Evolutionary conservation across 2,888 invertebrate genomes (phyloP).

Genomic region (Microctonus hyperodae): DNA sequence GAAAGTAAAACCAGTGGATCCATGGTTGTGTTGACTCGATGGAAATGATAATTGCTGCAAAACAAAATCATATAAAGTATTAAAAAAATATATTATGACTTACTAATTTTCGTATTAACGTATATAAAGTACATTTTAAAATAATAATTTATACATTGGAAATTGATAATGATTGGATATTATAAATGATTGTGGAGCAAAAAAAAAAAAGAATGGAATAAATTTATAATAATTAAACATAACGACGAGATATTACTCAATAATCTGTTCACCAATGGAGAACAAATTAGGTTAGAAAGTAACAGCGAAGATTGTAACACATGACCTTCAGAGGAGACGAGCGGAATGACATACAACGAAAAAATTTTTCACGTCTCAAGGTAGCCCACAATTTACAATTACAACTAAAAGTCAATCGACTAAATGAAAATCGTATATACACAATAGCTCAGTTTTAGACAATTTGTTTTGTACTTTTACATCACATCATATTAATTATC

Average conservation of each 20-base stretch:
- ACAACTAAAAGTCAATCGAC: background rate
- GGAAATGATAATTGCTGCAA: conserved; percentile 81
- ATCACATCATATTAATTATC: background rate
- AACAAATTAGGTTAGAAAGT: conserved; percentile 53
- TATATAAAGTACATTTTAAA: too few relatives aligned
- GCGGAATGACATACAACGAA: too few relatives aligned
- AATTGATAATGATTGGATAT: too few relatives aligned
- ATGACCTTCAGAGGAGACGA: conserved; percentile 9
- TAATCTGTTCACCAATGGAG: conserved; percentile 4
- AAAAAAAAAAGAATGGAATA: too few relatives aligned
- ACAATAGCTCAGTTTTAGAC: too few relatives aligned
- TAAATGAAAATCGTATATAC: background rate
- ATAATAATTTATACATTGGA: too few relatives aligned
- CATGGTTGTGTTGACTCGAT: conserved; percentile 66
- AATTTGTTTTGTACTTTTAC: too few relatives aligned
- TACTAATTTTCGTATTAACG: too few relatives aligned
- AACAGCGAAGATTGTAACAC: conserved; percentile 24
- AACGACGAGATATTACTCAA: conserved; percentile 10
- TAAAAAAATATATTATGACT: background rate
- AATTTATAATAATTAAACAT: background rate
- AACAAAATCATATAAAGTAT: conserved; percentile 35
- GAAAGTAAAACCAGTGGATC: conserved; percentile 75
- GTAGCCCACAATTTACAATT: background rate
- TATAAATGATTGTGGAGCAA: too few relatives aligned
- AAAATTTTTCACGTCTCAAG: conserved; percentile 5